Percentiles rank a stretch among this genome's conserved stretches.
These are phyloP conservation scores for Acipenser ruthenus DNA, from an alignment of 2,797 vertebrate species.

Conservation along the genomic window DNA sequence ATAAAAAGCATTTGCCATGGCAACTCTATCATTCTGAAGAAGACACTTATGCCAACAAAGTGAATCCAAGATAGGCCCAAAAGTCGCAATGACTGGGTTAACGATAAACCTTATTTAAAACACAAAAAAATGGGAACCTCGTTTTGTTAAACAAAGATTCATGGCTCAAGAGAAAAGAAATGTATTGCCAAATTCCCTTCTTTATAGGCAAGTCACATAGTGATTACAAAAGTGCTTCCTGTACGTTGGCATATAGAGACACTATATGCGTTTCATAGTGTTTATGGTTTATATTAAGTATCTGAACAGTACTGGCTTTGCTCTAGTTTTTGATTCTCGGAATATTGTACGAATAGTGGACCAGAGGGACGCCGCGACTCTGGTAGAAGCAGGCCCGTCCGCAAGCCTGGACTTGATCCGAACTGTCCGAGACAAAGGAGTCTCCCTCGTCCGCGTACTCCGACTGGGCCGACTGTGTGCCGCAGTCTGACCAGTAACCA, in stretches of 20 bases:
- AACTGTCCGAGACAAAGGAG: constrained; percentile 94
- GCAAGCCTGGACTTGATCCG: constrained; percentile 91
- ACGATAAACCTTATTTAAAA: constrained; percentile 20
- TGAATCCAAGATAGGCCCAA: constrained; percentile 40
- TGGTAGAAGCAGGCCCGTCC: constrained; percentile 93
- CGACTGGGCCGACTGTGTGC: constrained; percentile 82
- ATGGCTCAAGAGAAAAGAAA: constrained; percentile 50
- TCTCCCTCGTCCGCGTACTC: constrained; percentile 92
- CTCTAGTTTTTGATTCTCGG: constrained; percentile 81
- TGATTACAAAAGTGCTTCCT: constrained; percentile 71
- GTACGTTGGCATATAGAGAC: constrained; percentile 42
- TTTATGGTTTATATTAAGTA: constrained; percentile 34
- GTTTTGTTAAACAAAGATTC: constrained; percentile 42
- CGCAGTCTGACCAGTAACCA: constrained; percentile 81
- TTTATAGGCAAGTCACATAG: constrained; percentile 47
- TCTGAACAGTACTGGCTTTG: constrained; percentile 15
- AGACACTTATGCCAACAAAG: constrained; percentile 14
- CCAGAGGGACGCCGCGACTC: constrained; percentile 83
- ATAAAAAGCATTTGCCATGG: constrained; percentile 32
- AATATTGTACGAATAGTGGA: constrained; percentile 87
- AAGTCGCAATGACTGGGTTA: constrained; percentile 23
- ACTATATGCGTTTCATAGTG: constrained; percentile 40
- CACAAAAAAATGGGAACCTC: constrained; percentile 29
- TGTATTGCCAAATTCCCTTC: constrained; percentile 64
- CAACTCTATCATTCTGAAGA: constrained; percentile 17